Evolutionary conservation across 1,140 invertebrate genomes (phyloP), one percentile per base, ranked within the genome.

Genomic region (Bombus waltoni): DNA sequence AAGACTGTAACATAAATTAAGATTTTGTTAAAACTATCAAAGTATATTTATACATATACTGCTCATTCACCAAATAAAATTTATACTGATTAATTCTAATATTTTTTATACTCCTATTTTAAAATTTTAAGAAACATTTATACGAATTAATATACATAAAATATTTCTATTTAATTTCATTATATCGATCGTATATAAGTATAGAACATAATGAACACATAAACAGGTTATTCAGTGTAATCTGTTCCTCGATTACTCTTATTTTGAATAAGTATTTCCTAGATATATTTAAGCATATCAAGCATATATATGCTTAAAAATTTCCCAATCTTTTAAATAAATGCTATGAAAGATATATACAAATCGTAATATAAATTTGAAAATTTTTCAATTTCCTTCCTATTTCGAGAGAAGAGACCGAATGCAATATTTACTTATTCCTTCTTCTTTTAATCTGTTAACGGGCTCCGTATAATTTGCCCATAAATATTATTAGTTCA

Each of bases 351-450:
- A 53, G 1, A 22, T 42, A 6, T 71, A 42, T n/a, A n/a, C 68
- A 72, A 44, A 32, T 25, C 18, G 18, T n/a, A 47, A 44, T 1
- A 42, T 72, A 32, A 47, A 15, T n/a, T 73, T 22, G 22, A 47
- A 9, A 47, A 32, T 22, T n/a, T 18, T 22, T 18, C 10, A 32
- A 42, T 1, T 44, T 32, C 3, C 10, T 44, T 47, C 3, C 4
- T 72, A n/a, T n/a, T 40, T 73, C 32, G 44, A 73, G 15, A 35
- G 13, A 32, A n/a, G 11, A 73, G 9, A 5, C 15, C 22, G 28
- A 73, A 74, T 47, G 44, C 44, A 77, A 70, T 77, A 77, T 83
- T 83, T 47, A 53, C 13, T 70, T 83, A 59, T 83, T 83, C 62
- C 40, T 70, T 53, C 47, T 35, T 35, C 25, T 74, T 73, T 71